These are phyloP conservation scores for Trichonephila inaurata DNA, from an alignment of 1,140 invertebrate genomes.

Conservation along the genomic window DNA sequence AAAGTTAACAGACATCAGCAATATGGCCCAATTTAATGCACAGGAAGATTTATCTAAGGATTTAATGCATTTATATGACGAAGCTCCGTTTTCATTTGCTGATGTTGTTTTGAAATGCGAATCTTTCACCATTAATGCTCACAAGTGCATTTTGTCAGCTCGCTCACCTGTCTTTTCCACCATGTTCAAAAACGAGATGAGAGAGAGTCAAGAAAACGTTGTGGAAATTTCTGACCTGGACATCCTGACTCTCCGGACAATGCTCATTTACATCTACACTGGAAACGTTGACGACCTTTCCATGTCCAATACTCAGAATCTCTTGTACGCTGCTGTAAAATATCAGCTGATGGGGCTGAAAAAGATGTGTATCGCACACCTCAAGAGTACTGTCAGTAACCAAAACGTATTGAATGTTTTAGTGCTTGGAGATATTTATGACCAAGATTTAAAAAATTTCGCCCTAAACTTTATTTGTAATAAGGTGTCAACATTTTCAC, in stretches of 20 bases:
- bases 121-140: not conserved
- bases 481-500: too few species aligned
- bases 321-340: not conserved
- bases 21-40: not conserved
- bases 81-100: not conserved
- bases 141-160: not conserved
- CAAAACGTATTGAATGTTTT: not conserved
- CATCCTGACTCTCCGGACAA: not conserved
- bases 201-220: not conserved
- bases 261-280: slow-evolving; percentile 2
- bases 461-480: slow-evolving; percentile 9
- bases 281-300: not conserved
- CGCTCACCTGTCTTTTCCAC: not conserved
- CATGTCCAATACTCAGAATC: not conserved
- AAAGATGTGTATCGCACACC: not conserved
- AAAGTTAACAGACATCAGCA: too few species aligned
- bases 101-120: not conserved
- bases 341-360: not conserved
- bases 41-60: not conserved
- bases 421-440: slow-evolving; percentile 14
- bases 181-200: not conserved
- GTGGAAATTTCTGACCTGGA: not conserved
- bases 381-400: not conserved
- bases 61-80: not conserved
- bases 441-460: not conserved